A percentile compares a stretch with the other conserved stretches of the same genome.
Evolutionary conservation across 2,113 vertebrate genomes (phyloP).

Genomic region (Dendropsophus ebraccatus): DNA sequence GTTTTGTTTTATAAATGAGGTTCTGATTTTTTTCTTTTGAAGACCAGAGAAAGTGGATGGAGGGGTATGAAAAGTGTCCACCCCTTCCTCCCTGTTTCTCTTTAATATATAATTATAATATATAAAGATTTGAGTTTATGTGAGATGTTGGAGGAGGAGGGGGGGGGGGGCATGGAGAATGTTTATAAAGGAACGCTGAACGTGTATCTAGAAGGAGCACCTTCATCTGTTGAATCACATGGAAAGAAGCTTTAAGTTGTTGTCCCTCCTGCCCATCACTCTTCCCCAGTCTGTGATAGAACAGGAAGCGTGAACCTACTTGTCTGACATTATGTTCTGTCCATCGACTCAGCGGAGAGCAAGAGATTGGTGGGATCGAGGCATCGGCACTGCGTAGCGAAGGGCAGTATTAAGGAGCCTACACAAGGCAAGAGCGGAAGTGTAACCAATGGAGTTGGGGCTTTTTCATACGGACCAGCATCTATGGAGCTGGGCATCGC

Average conservation of each 20-base stretch:
- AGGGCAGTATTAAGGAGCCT: not conserved
- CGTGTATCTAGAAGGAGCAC: not conserved
- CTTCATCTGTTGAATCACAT: not conserved
- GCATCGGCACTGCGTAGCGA: too few relatives aligned
- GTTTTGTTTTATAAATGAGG: conserved; percentile 58
- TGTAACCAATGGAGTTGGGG: not conserved
- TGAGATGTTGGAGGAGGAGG: conserved; percentile 64
- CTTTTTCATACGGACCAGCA: not conserved
- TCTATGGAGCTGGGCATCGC: not conserved
- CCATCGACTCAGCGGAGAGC: not conserved
- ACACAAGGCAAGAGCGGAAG: not conserved
- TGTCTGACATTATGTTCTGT: not conserved
- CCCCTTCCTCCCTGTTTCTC: conserved; percentile 58
- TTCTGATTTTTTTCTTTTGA: conserved; percentile 43
- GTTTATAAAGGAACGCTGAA: not conserved
- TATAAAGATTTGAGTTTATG: conserved; percentile 73
- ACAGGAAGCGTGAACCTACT: not conserved
- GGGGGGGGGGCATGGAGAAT: not conserved
- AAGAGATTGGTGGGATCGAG: not conserved
- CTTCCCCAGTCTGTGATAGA: conserved; percentile 20
- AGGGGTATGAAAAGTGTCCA: not conserved
- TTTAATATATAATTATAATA: conserved; percentile 80
- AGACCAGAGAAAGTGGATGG: not conserved
- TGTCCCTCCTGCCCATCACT: conserved; percentile 14
- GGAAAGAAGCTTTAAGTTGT: conserved; percentile 10